Conservation (phyloP, 2,888 invertebrate genomes). For the Tetragonisca angustula region DNA sequence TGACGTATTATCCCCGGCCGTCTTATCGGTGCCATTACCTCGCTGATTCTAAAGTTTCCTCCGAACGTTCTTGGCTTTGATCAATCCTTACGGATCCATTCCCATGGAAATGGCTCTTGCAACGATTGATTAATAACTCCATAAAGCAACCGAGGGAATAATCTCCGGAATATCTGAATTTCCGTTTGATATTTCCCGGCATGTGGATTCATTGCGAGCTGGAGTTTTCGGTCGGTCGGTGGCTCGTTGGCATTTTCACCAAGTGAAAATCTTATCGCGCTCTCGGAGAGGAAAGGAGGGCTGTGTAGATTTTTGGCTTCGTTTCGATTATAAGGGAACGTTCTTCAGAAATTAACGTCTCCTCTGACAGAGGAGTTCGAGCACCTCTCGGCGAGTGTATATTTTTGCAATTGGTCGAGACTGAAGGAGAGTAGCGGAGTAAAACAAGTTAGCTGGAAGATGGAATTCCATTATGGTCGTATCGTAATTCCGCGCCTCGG, state of each 20-base stretch:
- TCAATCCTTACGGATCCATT: no score
- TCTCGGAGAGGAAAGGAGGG: no score
- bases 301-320: not conserved
- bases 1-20: conserved; percentile 24
- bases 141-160: not conserved
- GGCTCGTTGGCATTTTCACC: no score
- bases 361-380: no score
- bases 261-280: not conserved
- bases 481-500: not conserved
- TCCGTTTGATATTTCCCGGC: no score
- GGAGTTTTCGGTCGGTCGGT: no score
- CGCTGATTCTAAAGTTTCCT: not conserved
- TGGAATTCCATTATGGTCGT: not conserved
- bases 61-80: no score
- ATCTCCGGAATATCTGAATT: not conserved
- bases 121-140: no score
- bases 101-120: no score
- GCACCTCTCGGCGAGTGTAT: not conserved
- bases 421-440: not conserved
- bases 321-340: not conserved
- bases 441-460: not conserved
- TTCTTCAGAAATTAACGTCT: not conserved
- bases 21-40: conserved; percentile 3
- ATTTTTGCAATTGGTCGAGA: no score
- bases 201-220: no score